Base-by-base conservation (phyloP, 2,888 invertebrate species). In the Agrochola circellaris region DNA sequence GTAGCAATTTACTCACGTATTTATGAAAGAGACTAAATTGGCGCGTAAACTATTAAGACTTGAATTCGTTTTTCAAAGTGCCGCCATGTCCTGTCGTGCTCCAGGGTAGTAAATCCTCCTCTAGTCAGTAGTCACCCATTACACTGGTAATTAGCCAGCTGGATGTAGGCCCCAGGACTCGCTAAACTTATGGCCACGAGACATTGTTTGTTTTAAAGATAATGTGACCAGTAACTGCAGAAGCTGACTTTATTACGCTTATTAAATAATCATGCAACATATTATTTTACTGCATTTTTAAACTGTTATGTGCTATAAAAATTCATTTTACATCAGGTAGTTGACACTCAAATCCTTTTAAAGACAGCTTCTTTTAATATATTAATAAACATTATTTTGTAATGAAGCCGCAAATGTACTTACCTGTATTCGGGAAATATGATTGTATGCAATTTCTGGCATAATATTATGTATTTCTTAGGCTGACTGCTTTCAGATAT, bases 121-220 rank as follows among this genome's bases (percentile, higher is more conserved):
- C 15, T 11, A 73, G 67, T 73, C 78, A 80, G 62, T 72, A 80
- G 73, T 80, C 69, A 76, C 68, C 79, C 70, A 80, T 87, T 77
- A 85, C 30, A 15, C 68, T 58, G 58, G 72, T 76, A 85, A 87
- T 85, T 86, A 86, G 76, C 80, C 75, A 62, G 69, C 74, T 76
- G 60, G 69, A n/a, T 58, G 67, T 34, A 66, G 26, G 67, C 81
- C 45, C 51, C 73, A 64, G 48, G 67, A 74, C 38, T 62, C 34
- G 38, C n/a, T 62, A 34, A 77, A 77, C 71, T 60, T 84, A 77
- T 65, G 30, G 66, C 81, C 56, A 48, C 20, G 38, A 64, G 54
- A 71, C 85, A 73, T 83, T 74, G 76, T 87, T 77, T 84, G 70
- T 85, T 77, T 71, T 61, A 67, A 81, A 85, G 38, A 66, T 83